Base-by-base conservation (phyloP, 2,797 vertebrate species). In the Acomys russatus region DNA sequence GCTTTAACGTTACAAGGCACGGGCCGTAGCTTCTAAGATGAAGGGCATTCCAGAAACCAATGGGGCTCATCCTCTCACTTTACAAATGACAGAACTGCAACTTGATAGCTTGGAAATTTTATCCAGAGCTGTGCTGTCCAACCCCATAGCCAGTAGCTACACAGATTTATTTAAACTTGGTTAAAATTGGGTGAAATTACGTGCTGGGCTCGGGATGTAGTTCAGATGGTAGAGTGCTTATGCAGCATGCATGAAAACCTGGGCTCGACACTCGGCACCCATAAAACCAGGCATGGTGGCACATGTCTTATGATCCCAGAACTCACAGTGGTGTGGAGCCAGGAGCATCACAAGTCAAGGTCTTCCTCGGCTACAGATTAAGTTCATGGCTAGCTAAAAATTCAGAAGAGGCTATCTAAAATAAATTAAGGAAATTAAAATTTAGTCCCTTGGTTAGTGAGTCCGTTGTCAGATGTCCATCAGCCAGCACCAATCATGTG, bases 101-200 rank as follows among this genome's bases (percentile, higher is more conserved):
- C 15, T 80, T 80, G 64, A 59, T 1, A 71, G 23, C 44, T 1
- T 76, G 76, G 88, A 35, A 84, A 68, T 68, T 85, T 0, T 90
- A 44, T 66, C 87, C 68, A 93, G 49, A 76, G 38, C 22, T 44
- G 0, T 74, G n/a, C 63, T 97, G 8, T 61, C 74, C 86, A 87
- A 71, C 7, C 84, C 9, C 18, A 59, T 5, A 77, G 49, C 44
- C 89, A 88, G 25, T 28, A 78, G 64, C 59, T 61, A 92, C 1
- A 80, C 3, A 76, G 35, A n/a, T 92, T 54, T 63, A 92, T 54
- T 92, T 83, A 96, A 96, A 89, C 25, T 88, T 76, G 68, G n/a
- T 80, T 88, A 87, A n/a, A 96, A 84, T 49, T 14, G 68, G 92
- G 44, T 44, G 23, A 92, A 90, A 87, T 66, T 25, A 80, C n/a